These are phyloP conservation scores for Cephus runcator DNA, from an alignment of 2,888 invertebrate species.

Conservation along the genomic window DNA sequence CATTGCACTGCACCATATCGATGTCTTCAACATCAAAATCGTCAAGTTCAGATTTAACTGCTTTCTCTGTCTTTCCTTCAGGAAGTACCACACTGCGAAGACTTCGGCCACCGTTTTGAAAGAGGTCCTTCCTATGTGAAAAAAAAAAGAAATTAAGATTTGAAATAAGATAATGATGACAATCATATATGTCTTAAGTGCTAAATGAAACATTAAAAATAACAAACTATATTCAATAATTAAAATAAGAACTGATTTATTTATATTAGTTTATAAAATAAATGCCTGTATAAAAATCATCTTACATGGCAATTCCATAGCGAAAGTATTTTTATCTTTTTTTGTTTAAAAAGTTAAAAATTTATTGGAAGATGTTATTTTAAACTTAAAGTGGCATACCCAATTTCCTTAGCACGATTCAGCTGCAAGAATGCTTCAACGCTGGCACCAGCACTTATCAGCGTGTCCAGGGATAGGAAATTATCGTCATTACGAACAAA, in stretches of 20 bases:
- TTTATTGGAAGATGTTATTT: neutral
- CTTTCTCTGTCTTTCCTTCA: conserved; percentile 45
- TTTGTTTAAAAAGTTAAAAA: neutral
- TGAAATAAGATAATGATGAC: neutral
- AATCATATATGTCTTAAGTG: neutral
- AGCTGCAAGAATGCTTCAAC: conserved; percentile 76
- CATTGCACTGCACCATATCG: conserved; percentile 62
- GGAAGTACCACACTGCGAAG: conserved; percentile 48
- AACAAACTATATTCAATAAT: neutral
- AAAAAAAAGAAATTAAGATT: neutral
- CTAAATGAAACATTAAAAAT: neutral
- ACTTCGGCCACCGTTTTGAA: conserved; percentile 51
- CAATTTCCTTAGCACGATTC: conserved; percentile 65
- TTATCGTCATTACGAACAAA: conserved; percentile 80
- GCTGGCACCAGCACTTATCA: conserved; percentile 76
- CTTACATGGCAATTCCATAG: neutral
- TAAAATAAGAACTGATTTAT: no score
- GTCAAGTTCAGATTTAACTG: conserved; percentile 42
- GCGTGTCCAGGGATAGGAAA: conserved; percentile 78
- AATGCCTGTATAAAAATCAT: neutral
- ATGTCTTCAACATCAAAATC: conserved; percentile 49
- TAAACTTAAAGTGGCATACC: conserved; percentile 36
- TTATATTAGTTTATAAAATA: no score
- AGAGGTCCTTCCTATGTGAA: conserved; percentile 51
- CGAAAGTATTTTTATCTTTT: neutral